Conservation (phyloP, 2,888 invertebrate genomes). For the Serripes groenlandicus region DNA sequence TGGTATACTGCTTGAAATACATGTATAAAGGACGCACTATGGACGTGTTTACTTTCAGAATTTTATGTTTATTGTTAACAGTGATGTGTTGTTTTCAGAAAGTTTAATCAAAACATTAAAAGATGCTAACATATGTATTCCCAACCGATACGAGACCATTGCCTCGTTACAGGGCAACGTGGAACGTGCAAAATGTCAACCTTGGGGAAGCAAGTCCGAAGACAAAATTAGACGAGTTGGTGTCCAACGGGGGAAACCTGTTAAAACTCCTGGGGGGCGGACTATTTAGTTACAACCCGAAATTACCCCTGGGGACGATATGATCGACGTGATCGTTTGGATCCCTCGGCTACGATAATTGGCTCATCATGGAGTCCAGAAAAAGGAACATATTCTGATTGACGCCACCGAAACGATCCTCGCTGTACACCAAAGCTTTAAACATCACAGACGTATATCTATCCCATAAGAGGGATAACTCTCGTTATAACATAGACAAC, state of each 20-base stretch:
- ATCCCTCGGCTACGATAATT: conserved; percentile 80
- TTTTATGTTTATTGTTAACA: conserved; percentile 80
- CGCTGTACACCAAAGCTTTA: conserved; percentile 80
- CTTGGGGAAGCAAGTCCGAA: conserved; percentile 62
- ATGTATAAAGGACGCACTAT: conserved; percentile 79
- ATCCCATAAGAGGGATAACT: conserved; percentile 69
- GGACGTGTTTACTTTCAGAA: conserved; percentile 65
- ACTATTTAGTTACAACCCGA: conserved; percentile 77
- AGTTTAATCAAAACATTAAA: conserved; percentile 68
- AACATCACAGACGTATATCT: conserved; percentile 75
- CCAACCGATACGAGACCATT: conserved; percentile 44
- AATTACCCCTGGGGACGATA: conserved; percentile 76
- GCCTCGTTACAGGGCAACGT: conserved; percentile 71
- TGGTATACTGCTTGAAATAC: conserved; percentile 75
- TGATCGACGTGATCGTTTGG: conserved; percentile 81
- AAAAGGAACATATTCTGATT: conserved; percentile 69
- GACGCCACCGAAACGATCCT: conserved; percentile 78
- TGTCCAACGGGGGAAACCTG: conserved; percentile 69
- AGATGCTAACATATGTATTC: conserved; percentile 38
- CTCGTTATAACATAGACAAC: conserved; percentile 73
- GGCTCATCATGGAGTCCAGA: conserved; percentile 76
- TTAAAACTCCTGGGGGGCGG: conserved; percentile 77
- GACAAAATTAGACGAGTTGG: conserved; percentile 55
- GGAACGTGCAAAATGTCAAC: conserved; percentile 74
- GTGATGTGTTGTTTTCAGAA: conserved; percentile 80